Evolutionary conservation across 2,888 invertebrate species (phyloP).

Genomic region (Amiota mariae): DNA sequence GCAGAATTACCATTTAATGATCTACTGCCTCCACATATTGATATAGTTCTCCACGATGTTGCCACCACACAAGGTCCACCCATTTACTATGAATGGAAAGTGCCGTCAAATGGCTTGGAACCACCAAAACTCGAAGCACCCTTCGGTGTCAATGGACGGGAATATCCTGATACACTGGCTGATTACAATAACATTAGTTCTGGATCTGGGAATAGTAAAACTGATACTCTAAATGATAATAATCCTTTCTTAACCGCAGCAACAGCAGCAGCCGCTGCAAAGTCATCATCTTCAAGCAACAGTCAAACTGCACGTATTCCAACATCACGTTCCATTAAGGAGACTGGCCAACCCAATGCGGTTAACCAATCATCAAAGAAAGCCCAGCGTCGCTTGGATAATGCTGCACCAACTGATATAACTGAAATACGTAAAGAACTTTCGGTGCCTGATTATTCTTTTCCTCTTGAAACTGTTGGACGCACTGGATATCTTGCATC

Average conservation of each 20-base stretch:
- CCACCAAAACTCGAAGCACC: constrained; percentile 75
- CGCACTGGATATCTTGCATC: constrained; percentile 77
- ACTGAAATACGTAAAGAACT: constrained; percentile 78
- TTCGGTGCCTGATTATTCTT: constrained; percentile 78
- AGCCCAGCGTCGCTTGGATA: constrained; percentile 65
- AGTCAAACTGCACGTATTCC: constrained; percentile 52
- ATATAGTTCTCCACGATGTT: constrained; percentile 73
- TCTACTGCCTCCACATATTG: constrained; percentile 76
- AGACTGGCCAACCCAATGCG: constrained; percentile 50
- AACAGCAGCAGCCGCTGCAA: constrained; percentile 26
- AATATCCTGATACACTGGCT: constrained; percentile 61
- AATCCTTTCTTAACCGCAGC: constrained; percentile 39
- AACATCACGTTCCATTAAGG: constrained; percentile 66
- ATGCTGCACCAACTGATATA: constrained; percentile 57
- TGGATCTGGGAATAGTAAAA: constrained; percentile 41
- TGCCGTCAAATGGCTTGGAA: constrained; percentile 77
- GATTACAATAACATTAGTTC: constrained; percentile 60
- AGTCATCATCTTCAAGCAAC: constrained; percentile 22
- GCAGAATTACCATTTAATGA: constrained; percentile 66
- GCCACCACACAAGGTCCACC: constrained; percentile 78
- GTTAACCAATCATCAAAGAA: constrained; percentile 40
- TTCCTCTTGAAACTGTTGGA: constrained; percentile 76
- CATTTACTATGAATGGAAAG: constrained; percentile 80
- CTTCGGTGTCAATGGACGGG: constrained; percentile 72
- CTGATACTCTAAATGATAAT: constrained; percentile 44